Evolutionary conservation across 2,113 vertebrate species (phyloP).

Genomic region (Theristicus caerulescens): DNA sequence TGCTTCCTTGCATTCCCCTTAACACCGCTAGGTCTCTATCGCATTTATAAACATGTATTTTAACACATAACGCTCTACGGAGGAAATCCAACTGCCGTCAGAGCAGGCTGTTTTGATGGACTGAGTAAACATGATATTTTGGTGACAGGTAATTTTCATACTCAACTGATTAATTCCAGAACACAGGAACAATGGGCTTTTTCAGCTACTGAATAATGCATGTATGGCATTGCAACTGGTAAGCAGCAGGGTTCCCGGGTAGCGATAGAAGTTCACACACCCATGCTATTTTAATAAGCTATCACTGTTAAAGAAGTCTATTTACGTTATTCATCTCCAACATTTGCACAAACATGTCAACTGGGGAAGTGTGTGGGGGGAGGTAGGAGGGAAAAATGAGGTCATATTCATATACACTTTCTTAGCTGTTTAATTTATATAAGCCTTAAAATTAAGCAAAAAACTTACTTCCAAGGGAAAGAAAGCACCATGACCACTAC

Average conservation of each 20-base stretch:
- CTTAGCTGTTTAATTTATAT: constrained; percentile 62
- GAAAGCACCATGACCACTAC: background rate
- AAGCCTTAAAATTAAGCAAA: constrained; percentile 47
- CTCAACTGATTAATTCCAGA: constrained; percentile 64
- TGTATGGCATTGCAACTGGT: constrained; percentile 41
- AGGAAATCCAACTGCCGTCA: background rate
- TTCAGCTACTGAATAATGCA: constrained; percentile 63
- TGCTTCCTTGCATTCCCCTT: background rate
- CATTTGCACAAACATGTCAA: constrained; percentile 67
- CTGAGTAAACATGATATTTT: constrained; percentile 45
- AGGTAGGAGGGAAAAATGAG: constrained; percentile 67
- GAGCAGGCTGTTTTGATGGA: constrained; percentile 38
- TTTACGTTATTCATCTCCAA: constrained; percentile 66
- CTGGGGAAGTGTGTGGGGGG: constrained; percentile 65
- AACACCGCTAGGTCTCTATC: background rate
- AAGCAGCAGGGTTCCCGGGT: constrained; percentile 60
- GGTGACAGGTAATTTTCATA: constrained; percentile 67
- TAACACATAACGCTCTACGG: background rate
- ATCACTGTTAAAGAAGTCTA: constrained; percentile 61
- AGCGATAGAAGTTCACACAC: constrained; percentile 60
- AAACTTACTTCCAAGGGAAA: background rate
- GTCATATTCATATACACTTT: constrained; percentile 56
- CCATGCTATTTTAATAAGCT: constrained; percentile 69
- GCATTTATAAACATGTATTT: background rate
- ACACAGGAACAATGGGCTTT: constrained; percentile 55